Base-by-base conservation (phyloP, 2,888 invertebrate genomes). In the Linnaemya vulpina region DNA sequence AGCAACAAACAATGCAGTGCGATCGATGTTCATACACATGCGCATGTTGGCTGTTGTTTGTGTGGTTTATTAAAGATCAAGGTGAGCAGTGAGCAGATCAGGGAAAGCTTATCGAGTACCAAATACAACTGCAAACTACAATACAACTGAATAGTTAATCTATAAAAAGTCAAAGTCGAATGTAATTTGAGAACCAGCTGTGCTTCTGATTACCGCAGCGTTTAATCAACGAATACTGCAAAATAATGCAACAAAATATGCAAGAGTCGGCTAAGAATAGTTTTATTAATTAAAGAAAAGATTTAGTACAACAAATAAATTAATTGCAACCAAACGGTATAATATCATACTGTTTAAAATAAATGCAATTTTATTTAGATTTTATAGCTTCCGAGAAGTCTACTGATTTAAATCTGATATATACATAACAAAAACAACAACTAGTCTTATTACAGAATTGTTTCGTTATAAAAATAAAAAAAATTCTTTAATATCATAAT, bases 71-170 rank as follows among this genome's bases (percentile, higher is more conserved):
- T 68, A 81, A 77, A 84, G 84, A 84, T 84, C 84, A 84, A 84
- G 84, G 84, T 84, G 84, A 84, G 80, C 81, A 55, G 84, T 84
- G 84, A 84, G 80, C 81, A 55, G 77, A 81, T 74, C 76, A 81
- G 53, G 43, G 43, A 70, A 77, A 75, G 65, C 67, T 40, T 20
- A 79, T 51, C 79, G 3, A 74, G 46, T 62, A 30, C 35, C n/a
- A n/a, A 58, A 67, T 46, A 75, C 43, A 75, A 68, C 11, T 22
- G 1, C 17, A 81, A 62, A 35, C 17, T n/a, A 38, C 60, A 63
- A 46, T 20, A 35, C 58, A 63, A 49, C 35, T 43, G 35, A 51
- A 63, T 43, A 55, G 55, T 79, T 49, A 46, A 71, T 65, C 55
- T 55, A 30, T 60, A 53, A 20, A 22, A 22, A 74, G 9, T 25